These are phyloP conservation scores for Phyto melanocephala DNA, from an alignment of 2,888 invertebrate genomes.

Conservation along the genomic window DNA sequence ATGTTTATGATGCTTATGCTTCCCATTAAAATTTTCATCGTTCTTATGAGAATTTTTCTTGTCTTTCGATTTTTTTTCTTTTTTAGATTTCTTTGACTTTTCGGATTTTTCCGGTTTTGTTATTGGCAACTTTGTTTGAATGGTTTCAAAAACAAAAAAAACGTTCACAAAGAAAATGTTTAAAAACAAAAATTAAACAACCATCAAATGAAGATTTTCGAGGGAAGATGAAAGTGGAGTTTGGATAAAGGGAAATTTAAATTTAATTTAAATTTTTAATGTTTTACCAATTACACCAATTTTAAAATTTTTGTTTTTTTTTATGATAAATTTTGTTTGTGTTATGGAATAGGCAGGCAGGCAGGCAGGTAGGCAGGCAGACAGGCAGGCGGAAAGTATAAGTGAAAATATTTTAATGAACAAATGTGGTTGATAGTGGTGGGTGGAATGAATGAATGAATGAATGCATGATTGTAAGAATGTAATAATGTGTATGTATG, in stretches of 20 bases:
- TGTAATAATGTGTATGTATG: conserved; percentile 1
- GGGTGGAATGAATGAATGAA: no score
- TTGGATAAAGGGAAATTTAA: background rate
- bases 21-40: conserved; percentile 62
- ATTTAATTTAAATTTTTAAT: conserved; percentile 20
- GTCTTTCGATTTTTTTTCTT: conserved; percentile 67
- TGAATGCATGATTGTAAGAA: no score
- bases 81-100: conserved; percentile 67
- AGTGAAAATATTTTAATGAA: no score
- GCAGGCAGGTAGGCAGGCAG: background rate
- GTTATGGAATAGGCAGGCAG: no score
- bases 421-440: no score
- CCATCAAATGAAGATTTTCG: background rate
- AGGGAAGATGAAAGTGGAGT: background rate
- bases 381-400: no score
- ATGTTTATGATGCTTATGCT: conserved; percentile 64
- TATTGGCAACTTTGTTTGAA: conserved; percentile 21
- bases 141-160: conserved; percentile 1
- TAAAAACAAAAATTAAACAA: conserved; percentile 8
- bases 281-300: conserved; percentile 39
- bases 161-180: background rate
- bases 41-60: conserved; percentile 64
- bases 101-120: conserved; percentile 61
- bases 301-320: no score
- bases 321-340: no score